Percentiles rank a stretch among this genome's conserved stretches.
Conservation (phyloP, 2,797 vertebrate genomes). For the Takifugu rubripes region DNA sequence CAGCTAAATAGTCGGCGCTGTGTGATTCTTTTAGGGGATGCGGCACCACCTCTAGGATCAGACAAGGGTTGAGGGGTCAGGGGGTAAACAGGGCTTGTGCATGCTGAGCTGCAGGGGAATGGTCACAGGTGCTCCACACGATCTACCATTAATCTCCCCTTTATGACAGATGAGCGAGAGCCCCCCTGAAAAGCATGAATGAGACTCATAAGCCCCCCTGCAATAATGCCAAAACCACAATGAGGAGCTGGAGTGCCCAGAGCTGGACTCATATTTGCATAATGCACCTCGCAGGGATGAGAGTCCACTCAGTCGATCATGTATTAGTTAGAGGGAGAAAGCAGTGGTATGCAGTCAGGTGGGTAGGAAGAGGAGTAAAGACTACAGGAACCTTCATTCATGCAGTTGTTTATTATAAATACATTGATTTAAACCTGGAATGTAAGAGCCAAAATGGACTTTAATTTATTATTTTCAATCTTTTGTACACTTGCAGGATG, state of each 20-base stretch:
- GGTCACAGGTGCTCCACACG: conserved; percentile 71
- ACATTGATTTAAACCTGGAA: background rate
- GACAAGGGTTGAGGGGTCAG: conserved; percentile 48
- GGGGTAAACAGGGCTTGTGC: conserved; percentile 50
- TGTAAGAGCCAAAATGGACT: background rate
- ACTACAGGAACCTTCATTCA: too few species aligned
- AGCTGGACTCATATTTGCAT: conserved; percentile 59
- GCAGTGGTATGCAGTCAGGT: conserved; percentile 5
- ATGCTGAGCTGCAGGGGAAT: conserved; percentile 63
- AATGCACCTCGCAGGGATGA: conserved; percentile 33
- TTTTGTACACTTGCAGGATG: conserved; percentile 39
- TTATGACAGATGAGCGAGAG: conserved; percentile 62
- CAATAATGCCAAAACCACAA: conserved; percentile 62
- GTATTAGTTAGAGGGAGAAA: conserved; percentile 19
- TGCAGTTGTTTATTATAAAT: background rate
- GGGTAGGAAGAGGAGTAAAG: background rate
- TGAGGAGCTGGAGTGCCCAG: conserved; percentile 42
- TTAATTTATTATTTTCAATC: background rate
- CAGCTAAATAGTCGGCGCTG: conserved; percentile 24
- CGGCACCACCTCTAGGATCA: conserved; percentile 48
- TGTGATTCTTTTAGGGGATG: conserved; percentile 61
- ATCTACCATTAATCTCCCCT: conserved; percentile 71
- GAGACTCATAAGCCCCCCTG: conserved; percentile 56
- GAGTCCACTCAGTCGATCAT: conserved; percentile 25
- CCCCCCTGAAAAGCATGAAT: conserved; percentile 63